A percentile compares a stretch with the other conserved stretches of the same genome.
phyloP scores from a whole-genome alignment of 2,888 invertebrate species.

The Drosophila neonasuta region DNA sequence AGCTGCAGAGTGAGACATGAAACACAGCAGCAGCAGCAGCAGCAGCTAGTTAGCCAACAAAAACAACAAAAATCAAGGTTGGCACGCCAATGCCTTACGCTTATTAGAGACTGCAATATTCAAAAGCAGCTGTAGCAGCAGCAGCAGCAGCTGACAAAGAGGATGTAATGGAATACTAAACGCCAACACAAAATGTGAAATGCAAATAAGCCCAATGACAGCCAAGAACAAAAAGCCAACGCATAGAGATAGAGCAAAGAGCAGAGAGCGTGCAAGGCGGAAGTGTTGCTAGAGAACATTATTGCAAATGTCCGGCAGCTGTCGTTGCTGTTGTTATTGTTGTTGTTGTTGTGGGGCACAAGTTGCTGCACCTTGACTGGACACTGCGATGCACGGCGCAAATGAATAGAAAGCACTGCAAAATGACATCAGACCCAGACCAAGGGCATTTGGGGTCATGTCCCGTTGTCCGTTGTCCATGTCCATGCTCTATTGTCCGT shows the following conservation, averaged over 20 bases:
- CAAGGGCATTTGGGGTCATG: conserved; percentile 5
- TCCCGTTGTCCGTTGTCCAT: background rate
- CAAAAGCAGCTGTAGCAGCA: conserved; percentile 15
- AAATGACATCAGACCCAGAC: conserved; percentile 2
- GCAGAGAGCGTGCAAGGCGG: background rate
- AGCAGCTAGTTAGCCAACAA: conserved; percentile 24
- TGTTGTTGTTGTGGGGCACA: conserved; percentile 3
- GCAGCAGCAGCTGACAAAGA: conserved; percentile 10
- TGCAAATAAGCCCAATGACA: conserved; percentile 68
- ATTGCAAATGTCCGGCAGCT: conserved; percentile 57
- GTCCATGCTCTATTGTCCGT: background rate
- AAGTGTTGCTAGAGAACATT: conserved; percentile 34
- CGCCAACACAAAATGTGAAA: conserved; percentile 62
- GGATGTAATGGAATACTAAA: conserved; percentile 43
- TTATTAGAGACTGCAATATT: conserved; percentile 10
- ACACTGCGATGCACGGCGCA: conserved; percentile 12
- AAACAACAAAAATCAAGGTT: conserved; percentile 26
- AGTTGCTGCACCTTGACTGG: conserved; percentile 7
- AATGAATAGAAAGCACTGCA: conserved; percentile 49
- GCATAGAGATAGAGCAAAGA: background rate
- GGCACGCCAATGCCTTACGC: conserved; percentile 7
- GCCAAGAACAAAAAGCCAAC: conserved; percentile 18
- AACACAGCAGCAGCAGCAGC: too few relatives aligned
- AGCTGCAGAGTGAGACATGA: conserved; percentile 1
- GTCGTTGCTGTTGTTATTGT: conserved; percentile 10